A percentile compares a stretch with the other conserved stretches of the same genome.
Evolutionary conservation across 2,113 vertebrate species (phyloP).

Genomic region (Cheilinus undulatus): DNA sequence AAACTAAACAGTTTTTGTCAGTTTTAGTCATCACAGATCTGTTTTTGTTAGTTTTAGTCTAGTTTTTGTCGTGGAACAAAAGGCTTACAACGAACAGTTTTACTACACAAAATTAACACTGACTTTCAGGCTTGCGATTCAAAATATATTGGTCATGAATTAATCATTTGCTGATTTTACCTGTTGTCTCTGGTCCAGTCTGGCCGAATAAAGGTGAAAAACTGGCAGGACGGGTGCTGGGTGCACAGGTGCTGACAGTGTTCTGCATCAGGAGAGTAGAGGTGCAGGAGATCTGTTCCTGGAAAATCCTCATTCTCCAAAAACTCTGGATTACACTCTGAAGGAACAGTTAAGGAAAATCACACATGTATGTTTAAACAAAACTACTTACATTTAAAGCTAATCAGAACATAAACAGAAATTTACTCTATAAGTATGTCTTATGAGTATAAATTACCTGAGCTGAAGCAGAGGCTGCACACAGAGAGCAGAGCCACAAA

Average conservation of each 20-base stretch:
- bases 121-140: no score
- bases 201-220: conserved; percentile 66
- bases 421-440: not conserved
- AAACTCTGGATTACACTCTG: conserved; percentile 49
- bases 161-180: conserved; percentile 32
- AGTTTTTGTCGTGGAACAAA: no score
- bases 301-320: conserved; percentile 64
- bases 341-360: not conserved
- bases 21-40: no score
- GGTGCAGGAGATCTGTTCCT: conserved; percentile 56
- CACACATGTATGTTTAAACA: not conserved
- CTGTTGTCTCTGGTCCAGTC: conserved; percentile 66
- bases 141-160: no score
- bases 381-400: not conserved
- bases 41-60: no score
- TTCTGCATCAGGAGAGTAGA: conserved; percentile 59
- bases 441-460: conserved; percentile 59
- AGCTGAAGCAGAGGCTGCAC: conserved; percentile 28
- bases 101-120: no score
- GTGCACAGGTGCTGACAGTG: conserved; percentile 78
- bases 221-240: conserved; percentile 66
- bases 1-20: no score
- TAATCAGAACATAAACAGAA: not conserved
- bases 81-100: no score
- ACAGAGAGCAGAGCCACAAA: conserved; percentile 43